Evolutionary conservation across 2,888 invertebrate species (phyloP).

Genomic region (Trissolcus brochymenae): DNA sequence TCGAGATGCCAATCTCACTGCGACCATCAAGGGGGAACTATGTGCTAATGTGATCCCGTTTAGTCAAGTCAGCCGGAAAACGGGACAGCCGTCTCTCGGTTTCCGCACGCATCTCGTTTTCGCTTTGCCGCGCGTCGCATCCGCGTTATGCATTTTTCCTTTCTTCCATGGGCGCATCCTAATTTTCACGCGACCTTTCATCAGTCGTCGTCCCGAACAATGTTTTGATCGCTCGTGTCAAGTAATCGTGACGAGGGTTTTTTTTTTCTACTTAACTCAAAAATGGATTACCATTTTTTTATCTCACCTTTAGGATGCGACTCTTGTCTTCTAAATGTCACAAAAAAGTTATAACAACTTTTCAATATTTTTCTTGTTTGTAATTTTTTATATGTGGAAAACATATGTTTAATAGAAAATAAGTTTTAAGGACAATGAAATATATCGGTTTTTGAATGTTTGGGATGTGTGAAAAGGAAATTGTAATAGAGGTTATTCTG

Average conservation of each 20-base stretch:
- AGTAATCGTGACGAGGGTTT: constrained; percentile 37
- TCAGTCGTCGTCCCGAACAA: constrained; percentile 13
- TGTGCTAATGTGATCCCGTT: constrained; percentile 60
- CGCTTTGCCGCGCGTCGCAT: constrained; percentile 23
- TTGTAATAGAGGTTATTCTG: constrained; percentile 27
- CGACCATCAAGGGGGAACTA: constrained; percentile 64
- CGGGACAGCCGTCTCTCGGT: constrained; percentile 71
- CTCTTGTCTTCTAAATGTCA: neutral
- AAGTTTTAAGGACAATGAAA: no score
- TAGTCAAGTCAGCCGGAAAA: constrained; percentile 75
- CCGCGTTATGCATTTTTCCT: constrained; percentile 30
- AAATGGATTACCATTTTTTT: constrained; percentile 14
- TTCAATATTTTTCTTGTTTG: constrained; percentile 12
- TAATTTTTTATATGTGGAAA: no score
- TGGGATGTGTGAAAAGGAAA: constrained; percentile 8
- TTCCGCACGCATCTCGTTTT: constrained; percentile 57
- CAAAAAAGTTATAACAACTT: neutral
- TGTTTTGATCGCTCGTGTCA: constrained; percentile 48
- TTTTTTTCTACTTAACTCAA: constrained; percentile 12
- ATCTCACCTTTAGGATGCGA: no score
- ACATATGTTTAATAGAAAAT: no score
- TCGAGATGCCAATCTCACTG: constrained; percentile 73
- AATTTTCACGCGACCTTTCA: constrained; percentile 26
- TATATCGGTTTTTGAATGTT: no score
- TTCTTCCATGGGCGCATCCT: constrained; percentile 45